A percentile compares a stretch with the other conserved stretches of the same genome.
Conservation (phyloP, 2,797 vertebrate genomes). For the Cottoperca gobio region DNA sequence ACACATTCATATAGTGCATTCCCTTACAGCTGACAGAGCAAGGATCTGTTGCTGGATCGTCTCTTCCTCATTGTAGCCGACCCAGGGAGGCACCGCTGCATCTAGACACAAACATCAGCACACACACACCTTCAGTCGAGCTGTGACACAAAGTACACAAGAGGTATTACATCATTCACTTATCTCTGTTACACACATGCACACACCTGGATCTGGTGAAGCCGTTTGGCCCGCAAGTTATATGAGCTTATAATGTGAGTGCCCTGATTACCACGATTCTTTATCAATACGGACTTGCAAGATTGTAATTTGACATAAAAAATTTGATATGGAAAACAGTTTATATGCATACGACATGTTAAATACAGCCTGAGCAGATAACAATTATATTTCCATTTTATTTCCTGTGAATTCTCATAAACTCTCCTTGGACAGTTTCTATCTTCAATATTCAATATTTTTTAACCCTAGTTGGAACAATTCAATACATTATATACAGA, state of each 20-base stretch:
- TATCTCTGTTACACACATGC: neutral
- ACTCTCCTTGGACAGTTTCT: too few relatives aligned
- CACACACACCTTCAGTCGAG: neutral
- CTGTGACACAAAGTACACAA: neutral
- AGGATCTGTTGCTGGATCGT: conserved; percentile 97
- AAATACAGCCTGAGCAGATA: too few relatives aligned
- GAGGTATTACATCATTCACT: neutral
- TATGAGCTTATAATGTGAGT: neutral
- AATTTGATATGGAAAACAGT: too few relatives aligned
- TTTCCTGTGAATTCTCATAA: too few relatives aligned
- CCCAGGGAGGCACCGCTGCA: conserved; percentile 94
- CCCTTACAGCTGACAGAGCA: conserved; percentile 94
- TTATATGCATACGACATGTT: too few relatives aligned
- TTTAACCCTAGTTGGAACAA: too few relatives aligned
- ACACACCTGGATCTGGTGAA: neutral
- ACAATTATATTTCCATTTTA: too few relatives aligned
- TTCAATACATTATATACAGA: too few relatives aligned
- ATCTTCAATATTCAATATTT: too few relatives aligned
- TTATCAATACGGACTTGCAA: too few relatives aligned
- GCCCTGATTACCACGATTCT: neutral
- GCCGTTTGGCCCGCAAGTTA: neutral
- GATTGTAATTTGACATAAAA: neutral
- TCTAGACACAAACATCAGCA: conserved; percentile 78
- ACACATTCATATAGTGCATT: neutral
- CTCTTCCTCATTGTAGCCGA: conserved; percentile 96